These are phyloP conservation scores for Eulithis prunata DNA, from an alignment of 2,888 invertebrate genomes.

Conservation along the genomic window DNA sequence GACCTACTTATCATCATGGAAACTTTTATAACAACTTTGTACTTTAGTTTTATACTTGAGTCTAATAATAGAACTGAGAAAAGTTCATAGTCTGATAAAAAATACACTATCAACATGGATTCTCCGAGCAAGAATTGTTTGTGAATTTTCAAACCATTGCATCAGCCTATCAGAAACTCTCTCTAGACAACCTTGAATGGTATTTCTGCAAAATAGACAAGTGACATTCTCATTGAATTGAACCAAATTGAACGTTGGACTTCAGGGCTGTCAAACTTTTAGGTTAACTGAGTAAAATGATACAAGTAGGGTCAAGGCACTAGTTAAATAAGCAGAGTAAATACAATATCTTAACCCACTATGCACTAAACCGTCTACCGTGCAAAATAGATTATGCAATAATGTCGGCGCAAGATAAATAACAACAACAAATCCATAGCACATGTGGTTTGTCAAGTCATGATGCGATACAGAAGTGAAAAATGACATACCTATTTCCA, in stretches of 20 bases:
- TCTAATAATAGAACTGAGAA: not conserved
- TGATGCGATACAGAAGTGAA: constrained; percentile 75
- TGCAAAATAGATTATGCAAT: constrained; percentile 69
- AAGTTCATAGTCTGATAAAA: not conserved
- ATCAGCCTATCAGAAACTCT: constrained; percentile 43
- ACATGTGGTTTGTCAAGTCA: constrained; percentile 80
- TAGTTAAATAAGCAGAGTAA: constrained; percentile 49
- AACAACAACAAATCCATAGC: constrained; percentile 78
- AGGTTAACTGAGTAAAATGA: constrained; percentile 68
- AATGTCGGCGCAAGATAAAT: constrained; percentile 64
- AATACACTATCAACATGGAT: not conserved
- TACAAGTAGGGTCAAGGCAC: constrained; percentile 43
- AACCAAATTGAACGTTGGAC: constrained; percentile 68
- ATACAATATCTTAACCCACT: constrained; percentile 44
- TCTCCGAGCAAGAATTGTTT: not conserved
- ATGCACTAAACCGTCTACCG: constrained; percentile 56
- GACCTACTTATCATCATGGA: not conserved
- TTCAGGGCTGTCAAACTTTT: constrained; percentile 74
- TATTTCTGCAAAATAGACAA: constrained; percentile 57
- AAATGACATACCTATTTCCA: constrained; percentile 77
- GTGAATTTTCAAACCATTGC: constrained; percentile 35
- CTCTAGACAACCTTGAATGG: constrained; percentile 62
- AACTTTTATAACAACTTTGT: constrained; percentile 8
- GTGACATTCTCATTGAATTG: constrained; percentile 66
- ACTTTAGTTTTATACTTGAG: not conserved